Percentiles rank a stretch among this genome's conserved stretches.
phyloP scores from a whole-genome alignment of 2,888 invertebrate genomes.

The Pogonocherus hispidulus region DNA sequence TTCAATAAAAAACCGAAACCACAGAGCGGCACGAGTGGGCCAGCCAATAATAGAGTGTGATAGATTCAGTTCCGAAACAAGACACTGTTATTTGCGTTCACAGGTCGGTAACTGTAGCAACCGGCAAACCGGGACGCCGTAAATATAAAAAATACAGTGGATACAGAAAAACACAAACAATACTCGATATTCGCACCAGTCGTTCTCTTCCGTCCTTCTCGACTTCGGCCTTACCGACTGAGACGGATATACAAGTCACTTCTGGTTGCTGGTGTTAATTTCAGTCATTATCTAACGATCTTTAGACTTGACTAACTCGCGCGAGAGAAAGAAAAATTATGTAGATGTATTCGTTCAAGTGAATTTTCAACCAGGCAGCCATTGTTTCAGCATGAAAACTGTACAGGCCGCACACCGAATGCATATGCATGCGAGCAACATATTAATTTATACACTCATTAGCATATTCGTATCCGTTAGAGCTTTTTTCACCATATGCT shows the following conservation, averaged over 20 bases:
- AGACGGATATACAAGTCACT: conserved; percentile 56
- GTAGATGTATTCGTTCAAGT: conserved; percentile 63
- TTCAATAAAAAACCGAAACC: conserved; percentile 17
- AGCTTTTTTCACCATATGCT: conserved; percentile 69
- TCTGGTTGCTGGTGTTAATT: conserved; percentile 68
- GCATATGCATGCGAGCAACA: conserved; percentile 70
- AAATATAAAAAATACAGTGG: conserved; percentile 63
- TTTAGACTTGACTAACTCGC: conserved; percentile 70
- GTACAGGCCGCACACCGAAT: conserved; percentile 61
- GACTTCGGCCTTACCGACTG: conserved; percentile 19
- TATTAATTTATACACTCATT: conserved; percentile 71
- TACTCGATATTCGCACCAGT: conserved; percentile 57
- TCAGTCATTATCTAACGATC: conserved; percentile 69
- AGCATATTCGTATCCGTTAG: conserved; percentile 71
- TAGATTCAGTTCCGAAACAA: conserved; percentile 50
- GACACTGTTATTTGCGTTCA: conserved; percentile 65
- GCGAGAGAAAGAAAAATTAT: conserved; percentile 70
- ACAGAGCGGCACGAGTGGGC: conserved; percentile 28
- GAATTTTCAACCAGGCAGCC: conserved; percentile 55
- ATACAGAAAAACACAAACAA: conserved; percentile 60
- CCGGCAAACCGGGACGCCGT: conserved; percentile 67
- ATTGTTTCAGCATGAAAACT: conserved; percentile 62
- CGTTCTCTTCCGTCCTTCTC: conserved; percentile 39
- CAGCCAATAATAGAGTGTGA: conserved; percentile 39
- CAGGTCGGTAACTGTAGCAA: conserved; percentile 65